Evolutionary conservation across 2,797 vertebrate genomes (phyloP), one percentile per base, ranked within the genome.

Genomic region (Pelodytes ibericus): DNA sequence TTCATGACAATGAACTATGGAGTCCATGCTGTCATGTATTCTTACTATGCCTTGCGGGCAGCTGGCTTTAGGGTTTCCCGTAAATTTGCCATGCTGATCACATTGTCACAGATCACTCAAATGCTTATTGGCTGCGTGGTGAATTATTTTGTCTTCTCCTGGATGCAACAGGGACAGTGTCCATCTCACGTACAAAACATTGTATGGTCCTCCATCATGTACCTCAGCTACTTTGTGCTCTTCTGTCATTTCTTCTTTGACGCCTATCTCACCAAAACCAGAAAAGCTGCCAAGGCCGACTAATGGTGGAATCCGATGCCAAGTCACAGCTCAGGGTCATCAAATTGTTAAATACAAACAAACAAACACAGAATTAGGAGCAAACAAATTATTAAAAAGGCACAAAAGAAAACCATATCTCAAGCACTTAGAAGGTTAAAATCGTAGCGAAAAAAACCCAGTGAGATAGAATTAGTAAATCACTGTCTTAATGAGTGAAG

Each of bases 1-100:
- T 99, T 99, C 87, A 99, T 99, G 97, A 99, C 97, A 59, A 99
- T 99, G 96, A 99, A 99, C 94, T 99, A 98, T 26, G 87, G 95
- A 80, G 97, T 99, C n/a, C 97, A 99, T 16, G 95, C 97, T 0
- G 95, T 98, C 83, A 99, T 99, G 97, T 99, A 99, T 94, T 97
- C 96, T 10, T 99, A 99, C 87, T 99, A 98, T 2, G 97, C 97
- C 76, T 83, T 98, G 88, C 90, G 94, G 74, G 97, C 97, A 0
- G 96, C 96, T 0, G 96, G 96, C 68, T 99, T 99, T 92, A 93
- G 93, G 76, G 86, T 99, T 62, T 98, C 97, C 0, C 94, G 97
- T 87, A 98, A 97, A 86, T 96, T 96, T 24, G 97, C 97, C 91
- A 99, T 99, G 97, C 95, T 99, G 90, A 98, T 99, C 91, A 99